Conservation (phyloP, 1,140 invertebrate species). For the Agrilus planipennis region DNA sequence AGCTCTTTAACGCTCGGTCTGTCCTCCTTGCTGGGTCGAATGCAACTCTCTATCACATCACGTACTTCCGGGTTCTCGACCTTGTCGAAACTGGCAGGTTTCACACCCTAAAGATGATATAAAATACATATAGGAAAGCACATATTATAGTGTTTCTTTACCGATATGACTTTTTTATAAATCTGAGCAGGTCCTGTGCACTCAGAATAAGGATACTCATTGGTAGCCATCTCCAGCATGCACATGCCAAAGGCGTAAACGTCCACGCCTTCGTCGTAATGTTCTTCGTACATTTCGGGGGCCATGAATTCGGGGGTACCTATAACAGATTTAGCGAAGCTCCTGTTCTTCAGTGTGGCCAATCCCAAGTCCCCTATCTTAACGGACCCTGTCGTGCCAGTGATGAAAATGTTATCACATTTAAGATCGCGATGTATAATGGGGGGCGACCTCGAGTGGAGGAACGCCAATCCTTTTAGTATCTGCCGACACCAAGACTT, state of each 20-base stretch:
- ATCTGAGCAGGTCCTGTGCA: conserved; percentile 98
- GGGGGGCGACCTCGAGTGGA: conserved; percentile 92
- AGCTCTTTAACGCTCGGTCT: conserved; percentile 90
- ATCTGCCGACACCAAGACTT: conserved; percentile 99
- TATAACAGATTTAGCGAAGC: conserved; percentile 91
- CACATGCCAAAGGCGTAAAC: conserved; percentile 99
- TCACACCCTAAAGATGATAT: conserved; percentile 61
- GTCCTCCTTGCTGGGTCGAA: conserved; percentile 80
- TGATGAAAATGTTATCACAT: conserved; percentile 99
- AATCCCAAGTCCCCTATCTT: conserved; percentile 99
- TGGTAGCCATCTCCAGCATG: conserved; percentile 99
- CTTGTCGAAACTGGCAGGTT: conserved; percentile 91
- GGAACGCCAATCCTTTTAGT: conserved; percentile 91
- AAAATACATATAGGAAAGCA: conserved; percentile 6
- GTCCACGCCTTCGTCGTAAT: conserved; percentile 98
- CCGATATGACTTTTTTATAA: conserved; percentile 95
- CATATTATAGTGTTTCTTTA: conserved; percentile 36
- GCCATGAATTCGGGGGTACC: conserved; percentile 98
- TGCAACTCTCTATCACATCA: conserved; percentile 96
- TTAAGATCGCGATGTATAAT: conserved; percentile 95
- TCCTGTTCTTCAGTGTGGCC: conserved; percentile 96
- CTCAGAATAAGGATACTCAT: conserved; percentile 98
- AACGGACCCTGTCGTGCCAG: conserved; percentile 91
- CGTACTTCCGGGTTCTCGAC: conserved; percentile 91
- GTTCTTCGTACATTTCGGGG: conserved; percentile 99